phyloP scores from a whole-genome alignment of 2,888 invertebrate species.

The Opisthograptis luteolata region DNA sequence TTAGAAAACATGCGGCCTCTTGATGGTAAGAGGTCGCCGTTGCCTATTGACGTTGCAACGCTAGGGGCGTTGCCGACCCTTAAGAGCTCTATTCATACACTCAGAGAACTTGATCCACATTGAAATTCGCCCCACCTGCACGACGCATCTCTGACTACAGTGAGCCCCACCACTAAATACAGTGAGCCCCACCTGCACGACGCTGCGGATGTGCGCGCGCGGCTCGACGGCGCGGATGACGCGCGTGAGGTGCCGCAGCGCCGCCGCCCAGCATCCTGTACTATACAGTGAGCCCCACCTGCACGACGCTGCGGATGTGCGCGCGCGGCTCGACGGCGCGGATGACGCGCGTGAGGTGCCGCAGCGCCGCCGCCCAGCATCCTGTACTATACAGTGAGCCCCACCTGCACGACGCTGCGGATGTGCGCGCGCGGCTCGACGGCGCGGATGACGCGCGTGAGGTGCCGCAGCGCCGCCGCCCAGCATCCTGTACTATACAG shows the following conservation, averaged over 20 bases:
- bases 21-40: too few relatives aligned
- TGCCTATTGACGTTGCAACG: too few relatives aligned
- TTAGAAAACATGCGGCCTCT: too few relatives aligned
- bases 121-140: too few relatives aligned
- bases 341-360: neutral
- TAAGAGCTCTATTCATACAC: too few relatives aligned
- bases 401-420: neutral
- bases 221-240: neutral
- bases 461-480: neutral
- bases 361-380: neutral
- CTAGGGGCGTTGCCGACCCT: too few relatives aligned
- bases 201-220: conserved; percentile 1
- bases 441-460: neutral
- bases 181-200: neutral
- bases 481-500: too few relatives aligned
- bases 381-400: neutral
- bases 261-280: neutral
- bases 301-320: neutral
- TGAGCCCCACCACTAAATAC: too few relatives aligned
- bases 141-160: too few relatives aligned
- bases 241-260: neutral
- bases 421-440: neutral
- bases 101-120: too few relatives aligned
- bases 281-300: too few relatives aligned
- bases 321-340: neutral